Evolutionary conservation across 2,797 vertebrate species (phyloP), one percentile per base, ranked within the genome.

Genomic region (Brachyrhaphis roseni): DNA sequence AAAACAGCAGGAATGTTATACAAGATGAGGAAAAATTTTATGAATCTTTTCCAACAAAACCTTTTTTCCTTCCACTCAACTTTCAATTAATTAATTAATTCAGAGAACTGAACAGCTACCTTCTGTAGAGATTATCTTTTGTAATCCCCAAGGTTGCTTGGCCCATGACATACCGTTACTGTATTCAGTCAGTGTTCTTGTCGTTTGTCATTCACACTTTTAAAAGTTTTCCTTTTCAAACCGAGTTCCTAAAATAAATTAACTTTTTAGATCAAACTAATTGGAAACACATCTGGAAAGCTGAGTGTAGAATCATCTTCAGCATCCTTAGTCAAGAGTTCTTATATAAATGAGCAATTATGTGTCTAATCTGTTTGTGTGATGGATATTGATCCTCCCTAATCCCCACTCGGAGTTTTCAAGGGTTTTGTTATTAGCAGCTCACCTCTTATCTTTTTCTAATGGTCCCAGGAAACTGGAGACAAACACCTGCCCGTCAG

Each of bases 401-500:
- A 59, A 64, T 74, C 51, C 55, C 51, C 45, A 45, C 15, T 68
- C 51, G 34, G 57, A 72, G 47, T 72, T 23, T 45, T 39, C 41
- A 45, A 53, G 75, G 57, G 49, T 57, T 59, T 36, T 55, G 31
- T 53, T 75, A 2, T 81, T 39, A 75, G 66, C 36, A 43, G 10
- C 73, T 26, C 45, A 74, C 51, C 16, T 41, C n/a, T 53, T 66
- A 18, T 76, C 70, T 49, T 12, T 66, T 46, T 59, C 68, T 70
- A 70, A 73, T 66, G 68, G 23, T 55, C 73, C 26, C 70, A 51
- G 68, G 55, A 77, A 71, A 55, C 51, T 77, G 74, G 41, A 76
- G 10, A 34, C 51, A 45, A 55, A 49, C 43, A n/a, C 3, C 47
- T 79, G 41, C 28, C 62, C 41, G 72, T n/a, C 31, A 16, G 55